Evolutionary conservation across 2,113 vertebrate species (phyloP).

Genomic region (Brachypodius melanocephalos): DNA sequence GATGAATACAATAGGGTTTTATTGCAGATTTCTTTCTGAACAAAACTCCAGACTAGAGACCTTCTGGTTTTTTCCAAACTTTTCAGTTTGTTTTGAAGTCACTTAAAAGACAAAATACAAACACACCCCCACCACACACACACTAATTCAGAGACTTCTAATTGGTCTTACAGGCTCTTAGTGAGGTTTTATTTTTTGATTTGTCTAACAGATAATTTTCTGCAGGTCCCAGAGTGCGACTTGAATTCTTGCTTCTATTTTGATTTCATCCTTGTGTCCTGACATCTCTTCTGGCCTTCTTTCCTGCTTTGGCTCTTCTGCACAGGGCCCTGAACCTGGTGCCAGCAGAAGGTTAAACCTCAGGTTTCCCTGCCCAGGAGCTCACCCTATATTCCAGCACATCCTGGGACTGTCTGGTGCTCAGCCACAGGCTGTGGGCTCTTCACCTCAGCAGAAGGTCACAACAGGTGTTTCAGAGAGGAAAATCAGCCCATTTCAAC

Average conservation of each 20-base stretch:
- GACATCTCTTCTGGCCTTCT: neutral
- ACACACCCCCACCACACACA: neutral
- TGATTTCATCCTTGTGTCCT: neutral
- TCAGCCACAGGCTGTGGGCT: neutral
- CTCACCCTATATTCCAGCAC: neutral
- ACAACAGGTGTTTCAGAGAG: neutral
- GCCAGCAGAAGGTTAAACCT: neutral
- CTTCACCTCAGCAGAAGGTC: neutral
- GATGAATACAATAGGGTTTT: neutral
- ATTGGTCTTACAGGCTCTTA: neutral
- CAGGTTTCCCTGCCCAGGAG: neutral
- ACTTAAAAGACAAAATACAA: neutral
- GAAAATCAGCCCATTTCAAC: conserved; percentile 8
- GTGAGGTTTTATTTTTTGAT: neutral
- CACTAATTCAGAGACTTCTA: neutral
- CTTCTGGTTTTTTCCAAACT: neutral
- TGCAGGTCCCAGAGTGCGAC: neutral
- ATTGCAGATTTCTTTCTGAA: neutral
- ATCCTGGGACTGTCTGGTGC: neutral
- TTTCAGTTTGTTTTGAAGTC: neutral
- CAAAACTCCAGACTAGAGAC: neutral
- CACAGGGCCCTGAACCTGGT: neutral
- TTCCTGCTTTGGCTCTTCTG: neutral
- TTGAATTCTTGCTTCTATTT: neutral
- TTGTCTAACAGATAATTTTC: neutral